These are phyloP conservation scores for Accipiter virgatus DNA, from an alignment of 2,113 vertebrate genomes.

Conservation along the genomic window DNA sequence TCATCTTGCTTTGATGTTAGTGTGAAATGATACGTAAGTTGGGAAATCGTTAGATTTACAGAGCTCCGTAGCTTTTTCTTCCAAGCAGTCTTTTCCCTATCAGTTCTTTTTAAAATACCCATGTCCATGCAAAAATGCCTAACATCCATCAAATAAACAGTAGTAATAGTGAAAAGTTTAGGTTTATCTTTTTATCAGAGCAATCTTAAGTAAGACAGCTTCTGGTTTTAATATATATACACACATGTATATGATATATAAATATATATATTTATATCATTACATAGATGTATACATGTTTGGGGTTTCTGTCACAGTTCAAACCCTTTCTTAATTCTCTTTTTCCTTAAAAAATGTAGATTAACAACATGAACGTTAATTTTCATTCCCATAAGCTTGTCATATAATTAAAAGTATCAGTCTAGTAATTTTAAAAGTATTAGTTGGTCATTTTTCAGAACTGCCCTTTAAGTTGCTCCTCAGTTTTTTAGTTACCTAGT, in stretches of 20 bases:
- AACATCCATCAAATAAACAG: not conserved
- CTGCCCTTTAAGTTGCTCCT: not conserved
- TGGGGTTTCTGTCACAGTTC: not conserved
- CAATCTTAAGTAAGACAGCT: not conserved
- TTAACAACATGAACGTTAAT: not conserved
- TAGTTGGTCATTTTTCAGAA: not conserved
- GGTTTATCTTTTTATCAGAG: not conserved
- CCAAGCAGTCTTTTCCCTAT: not conserved
- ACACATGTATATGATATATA: not conserved
- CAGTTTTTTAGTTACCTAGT: not conserved
- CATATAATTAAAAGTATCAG: not conserved
- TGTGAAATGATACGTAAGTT: not conserved
- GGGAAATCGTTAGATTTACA: not conserved
- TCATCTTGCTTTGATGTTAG: not conserved
- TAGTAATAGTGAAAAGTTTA: not conserved
- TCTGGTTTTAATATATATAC: not conserved
- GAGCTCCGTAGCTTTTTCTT: not conserved
- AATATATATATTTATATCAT: too few species aligned
- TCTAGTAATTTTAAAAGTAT: not conserved
- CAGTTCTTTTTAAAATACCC: not conserved
- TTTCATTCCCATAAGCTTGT: not conserved
- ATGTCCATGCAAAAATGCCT: not conserved
- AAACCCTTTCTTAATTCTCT: not conserved
- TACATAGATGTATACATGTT: not conserved
- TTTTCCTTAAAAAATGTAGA: not conserved